A percentile compares a stretch with the other conserved stretches of the same genome.
Conservation (phyloP, 2,888 invertebrate genomes). For the Lycaena phlaeas region DNA sequence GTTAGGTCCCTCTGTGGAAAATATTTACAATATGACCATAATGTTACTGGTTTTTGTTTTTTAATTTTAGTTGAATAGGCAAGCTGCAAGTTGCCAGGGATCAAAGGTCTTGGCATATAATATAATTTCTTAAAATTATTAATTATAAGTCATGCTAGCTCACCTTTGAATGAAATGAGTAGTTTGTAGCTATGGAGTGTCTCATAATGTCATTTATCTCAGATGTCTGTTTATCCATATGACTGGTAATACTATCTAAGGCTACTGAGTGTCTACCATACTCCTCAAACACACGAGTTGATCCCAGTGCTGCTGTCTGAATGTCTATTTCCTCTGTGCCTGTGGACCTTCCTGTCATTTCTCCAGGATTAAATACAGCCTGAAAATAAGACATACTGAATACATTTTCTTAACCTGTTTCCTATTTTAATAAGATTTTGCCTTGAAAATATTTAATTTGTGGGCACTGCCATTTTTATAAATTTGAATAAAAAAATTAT, state of each 20-base stretch:
- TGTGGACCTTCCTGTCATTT: slow-evolving; percentile 60
- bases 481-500: no score
- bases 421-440: no score
- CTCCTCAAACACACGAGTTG: slow-evolving; percentile 22
- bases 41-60: no score
- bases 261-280: slow-evolving; percentile 41
- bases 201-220: slow-evolving; percentile 53
- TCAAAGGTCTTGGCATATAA: no score
- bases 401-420: not conserved
- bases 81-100: no score
- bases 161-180: slow-evolving; percentile 57
- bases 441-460: no score
- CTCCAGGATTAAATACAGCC: slow-evolving; percentile 55
- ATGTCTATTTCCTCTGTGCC: slow-evolving; percentile 36
- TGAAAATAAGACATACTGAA: slow-evolving; percentile 25
- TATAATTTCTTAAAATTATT: no score
- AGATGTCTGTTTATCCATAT: slow-evolving; percentile 48
- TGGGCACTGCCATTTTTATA: no score
- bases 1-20: slow-evolving; percentile 58
- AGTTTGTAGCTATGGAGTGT: slow-evolving; percentile 53
- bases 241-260: slow-evolving; percentile 36
- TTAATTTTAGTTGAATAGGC: no score
- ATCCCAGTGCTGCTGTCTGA: slow-evolving; percentile 2
- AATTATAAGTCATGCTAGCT: no score
- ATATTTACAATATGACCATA: no score